These are phyloP conservation scores for Cyprinodon tularosa DNA, from an alignment of 2,113 vertebrate species.

Conservation along the genomic window DNA sequence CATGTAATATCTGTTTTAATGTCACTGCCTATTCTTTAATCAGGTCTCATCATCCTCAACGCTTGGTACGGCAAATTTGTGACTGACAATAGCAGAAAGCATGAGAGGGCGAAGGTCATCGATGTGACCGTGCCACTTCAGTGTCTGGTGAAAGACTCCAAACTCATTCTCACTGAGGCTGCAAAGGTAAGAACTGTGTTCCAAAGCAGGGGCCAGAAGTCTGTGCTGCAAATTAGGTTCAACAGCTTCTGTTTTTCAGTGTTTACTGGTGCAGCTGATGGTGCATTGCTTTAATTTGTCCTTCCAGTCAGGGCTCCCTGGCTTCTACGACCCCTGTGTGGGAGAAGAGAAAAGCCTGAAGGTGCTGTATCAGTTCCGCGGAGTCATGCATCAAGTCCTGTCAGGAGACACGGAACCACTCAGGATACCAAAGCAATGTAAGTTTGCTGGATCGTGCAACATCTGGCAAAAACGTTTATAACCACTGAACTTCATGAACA, in stretches of 20 bases:
- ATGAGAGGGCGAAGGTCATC: slow-evolving; percentile 93
- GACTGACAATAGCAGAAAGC: slow-evolving; percentile 91
- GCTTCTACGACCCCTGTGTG: slow-evolving; percentile 96
- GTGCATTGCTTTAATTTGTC: slow-evolving; percentile 22
- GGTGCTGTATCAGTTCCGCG: slow-evolving; percentile 98
- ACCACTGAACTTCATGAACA: too few relatives aligned
- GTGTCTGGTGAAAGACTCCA: slow-evolving; percentile 98
- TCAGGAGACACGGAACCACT: slow-evolving; percentile 90
- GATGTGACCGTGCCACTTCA: slow-evolving; percentile 96
- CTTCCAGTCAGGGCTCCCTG: slow-evolving; percentile 91
- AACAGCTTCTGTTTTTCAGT: background rate
- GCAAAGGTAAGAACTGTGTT: slow-evolving; percentile 84
- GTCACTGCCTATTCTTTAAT: slow-evolving; percentile 8
- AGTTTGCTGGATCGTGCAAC: slow-evolving; percentile 59
- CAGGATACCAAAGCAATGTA: slow-evolving; percentile 99
- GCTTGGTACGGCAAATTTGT: slow-evolving; percentile 99
- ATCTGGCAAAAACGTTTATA: background rate
- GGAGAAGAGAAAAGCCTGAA: slow-evolving; percentile 98
- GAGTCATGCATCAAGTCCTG: slow-evolving; percentile 96
- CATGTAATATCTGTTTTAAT: background rate
- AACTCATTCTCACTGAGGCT: slow-evolving; percentile 96
- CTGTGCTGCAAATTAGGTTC: background rate
- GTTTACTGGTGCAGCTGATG: background rate
- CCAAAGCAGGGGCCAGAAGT: background rate
- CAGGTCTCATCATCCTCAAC: slow-evolving; percentile 94